These are phyloP conservation scores for Pelobates fuscus DNA, from an alignment of 2,113 vertebrate genomes.

Conservation along the genomic window DNA sequence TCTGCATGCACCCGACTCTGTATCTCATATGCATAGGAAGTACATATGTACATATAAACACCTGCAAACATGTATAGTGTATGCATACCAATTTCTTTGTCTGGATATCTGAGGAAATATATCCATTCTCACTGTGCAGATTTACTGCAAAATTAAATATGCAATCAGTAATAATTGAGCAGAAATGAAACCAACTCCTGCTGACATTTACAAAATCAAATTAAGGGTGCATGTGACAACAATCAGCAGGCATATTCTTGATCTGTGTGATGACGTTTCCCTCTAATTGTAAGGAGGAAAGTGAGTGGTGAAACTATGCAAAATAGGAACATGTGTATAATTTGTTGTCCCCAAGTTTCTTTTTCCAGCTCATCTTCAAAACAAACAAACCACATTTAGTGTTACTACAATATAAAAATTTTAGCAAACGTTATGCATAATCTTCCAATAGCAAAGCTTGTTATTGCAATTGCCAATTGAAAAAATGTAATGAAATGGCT, in stretches of 20 bases:
- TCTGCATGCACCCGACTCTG: too few species aligned
- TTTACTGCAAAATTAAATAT: conserved; percentile 39
- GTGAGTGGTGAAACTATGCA: neutral
- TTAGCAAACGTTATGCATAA: too few species aligned
- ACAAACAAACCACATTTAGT: too few species aligned
- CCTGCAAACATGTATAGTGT: too few species aligned
- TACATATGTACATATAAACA: too few species aligned
- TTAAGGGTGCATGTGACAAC: conserved; percentile 34
- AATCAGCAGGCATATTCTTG: conserved; percentile 17
- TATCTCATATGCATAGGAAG: too few species aligned
- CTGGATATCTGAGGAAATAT: neutral
- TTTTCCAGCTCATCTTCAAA: too few species aligned
- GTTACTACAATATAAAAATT: too few species aligned
- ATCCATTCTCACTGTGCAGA: conserved; percentile 27
- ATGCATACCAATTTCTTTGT: neutral
- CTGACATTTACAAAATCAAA: conserved; percentile 44
- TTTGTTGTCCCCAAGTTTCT: too few species aligned
- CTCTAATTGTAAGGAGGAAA: neutral
- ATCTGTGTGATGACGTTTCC: neutral
- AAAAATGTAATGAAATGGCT: too few species aligned
- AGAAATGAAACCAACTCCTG: conserved; percentile 34
- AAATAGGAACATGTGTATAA: neutral
- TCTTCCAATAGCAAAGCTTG: too few species aligned
- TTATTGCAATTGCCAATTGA: too few species aligned
- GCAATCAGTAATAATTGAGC: conserved; percentile 32